Conservation (phyloP, 2,113 vertebrate species). For the Tiliqua scincoides region DNA sequence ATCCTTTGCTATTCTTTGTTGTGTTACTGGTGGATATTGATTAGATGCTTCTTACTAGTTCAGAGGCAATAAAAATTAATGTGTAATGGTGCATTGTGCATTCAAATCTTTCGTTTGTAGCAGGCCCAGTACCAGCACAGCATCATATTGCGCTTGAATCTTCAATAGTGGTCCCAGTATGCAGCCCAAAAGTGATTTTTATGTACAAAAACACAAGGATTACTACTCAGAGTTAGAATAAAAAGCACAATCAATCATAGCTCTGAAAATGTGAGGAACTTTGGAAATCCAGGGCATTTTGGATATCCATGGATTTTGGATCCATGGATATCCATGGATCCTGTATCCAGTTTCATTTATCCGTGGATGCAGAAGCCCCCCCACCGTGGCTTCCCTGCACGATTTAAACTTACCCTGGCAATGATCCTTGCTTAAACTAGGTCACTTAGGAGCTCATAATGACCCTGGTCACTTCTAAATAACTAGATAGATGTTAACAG, state of each 20-base stretch:
- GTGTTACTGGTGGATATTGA: background rate
- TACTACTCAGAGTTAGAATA: too few relatives aligned
- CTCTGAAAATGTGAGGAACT: background rate
- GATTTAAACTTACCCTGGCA: too few relatives aligned
- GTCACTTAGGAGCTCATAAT: too few relatives aligned
- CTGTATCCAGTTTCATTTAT: too few relatives aligned
- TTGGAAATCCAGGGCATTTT: too few relatives aligned
- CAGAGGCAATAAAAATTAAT: background rate
- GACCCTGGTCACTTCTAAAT: too few relatives aligned
- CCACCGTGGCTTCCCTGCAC: too few relatives aligned
- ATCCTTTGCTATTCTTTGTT: background rate
- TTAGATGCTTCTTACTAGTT: background rate
- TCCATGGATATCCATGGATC: too few relatives aligned
- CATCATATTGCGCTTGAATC: background rate
- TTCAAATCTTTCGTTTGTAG: background rate
- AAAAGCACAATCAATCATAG: background rate
- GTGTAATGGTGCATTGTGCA: background rate
- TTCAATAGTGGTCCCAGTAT: background rate
- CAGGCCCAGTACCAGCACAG: background rate
- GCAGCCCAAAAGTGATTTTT: background rate
- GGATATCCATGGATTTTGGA: too few relatives aligned
- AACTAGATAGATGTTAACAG: too few relatives aligned
- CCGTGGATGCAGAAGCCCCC: too few relatives aligned
- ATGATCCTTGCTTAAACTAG: too few relatives aligned
- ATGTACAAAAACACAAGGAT: background rate